Evolutionary conservation across 2,888 invertebrate species (phyloP).

Genomic region (Pogonocherus hispidulus): DNA sequence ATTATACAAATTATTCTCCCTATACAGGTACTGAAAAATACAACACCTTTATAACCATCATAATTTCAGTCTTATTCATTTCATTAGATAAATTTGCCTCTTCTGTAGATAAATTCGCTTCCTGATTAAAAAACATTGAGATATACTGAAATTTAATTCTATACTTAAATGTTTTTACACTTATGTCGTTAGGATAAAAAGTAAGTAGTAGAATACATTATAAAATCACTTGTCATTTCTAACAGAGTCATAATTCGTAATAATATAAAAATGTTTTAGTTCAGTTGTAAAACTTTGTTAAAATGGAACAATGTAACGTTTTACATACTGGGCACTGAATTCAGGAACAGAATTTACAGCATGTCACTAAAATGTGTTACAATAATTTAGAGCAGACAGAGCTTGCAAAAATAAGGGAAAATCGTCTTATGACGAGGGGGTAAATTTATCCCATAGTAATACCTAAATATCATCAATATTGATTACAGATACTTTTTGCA

Average conservation of each 20-base stretch:
- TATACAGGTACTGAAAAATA: slow-evolving; percentile 42
- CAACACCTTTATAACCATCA: slow-evolving; percentile 35
- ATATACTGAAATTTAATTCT: neutral
- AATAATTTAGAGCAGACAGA: no score
- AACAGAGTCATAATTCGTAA: no score
- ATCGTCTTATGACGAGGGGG: no score
- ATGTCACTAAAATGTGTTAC: neutral
- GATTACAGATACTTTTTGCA: no score
- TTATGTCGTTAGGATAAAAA: neutral
- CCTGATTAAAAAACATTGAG: slow-evolving; percentile 2
- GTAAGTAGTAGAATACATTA: no score
- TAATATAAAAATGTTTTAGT: neutral
- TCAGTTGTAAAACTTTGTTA: neutral
- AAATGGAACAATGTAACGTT: neutral
- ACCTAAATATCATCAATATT: no score
- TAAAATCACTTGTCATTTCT: no score
- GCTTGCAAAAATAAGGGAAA: no score
- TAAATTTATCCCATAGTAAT: no score
- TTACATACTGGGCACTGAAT: neutral
- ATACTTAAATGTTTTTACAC: neutral
- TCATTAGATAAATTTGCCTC: slow-evolving; percentile 25
- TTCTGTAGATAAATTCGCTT: neutral
- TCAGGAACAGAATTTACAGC: neutral
- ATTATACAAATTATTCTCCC: slow-evolving; percentile 30
- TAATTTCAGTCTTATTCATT: slow-evolving; percentile 31